Evolutionary conservation across 2,113 vertebrate genomes (phyloP).

Genomic region (Bos javanicus): DNA sequence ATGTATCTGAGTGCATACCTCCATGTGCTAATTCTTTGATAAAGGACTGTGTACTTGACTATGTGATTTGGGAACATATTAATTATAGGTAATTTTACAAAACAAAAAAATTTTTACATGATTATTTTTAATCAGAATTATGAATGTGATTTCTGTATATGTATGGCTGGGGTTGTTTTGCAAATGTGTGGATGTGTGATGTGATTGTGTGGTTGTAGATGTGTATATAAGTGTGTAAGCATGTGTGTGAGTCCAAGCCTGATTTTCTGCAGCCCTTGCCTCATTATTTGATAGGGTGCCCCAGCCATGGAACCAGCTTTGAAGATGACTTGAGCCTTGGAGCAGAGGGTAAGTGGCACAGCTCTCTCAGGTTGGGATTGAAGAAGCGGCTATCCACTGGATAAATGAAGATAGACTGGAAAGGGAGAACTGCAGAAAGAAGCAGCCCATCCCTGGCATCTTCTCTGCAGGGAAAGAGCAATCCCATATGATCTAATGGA

Average conservation of each 20-base stretch:
- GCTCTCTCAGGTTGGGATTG: background rate
- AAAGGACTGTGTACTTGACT: background rate
- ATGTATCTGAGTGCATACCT: background rate
- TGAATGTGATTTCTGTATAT: background rate
- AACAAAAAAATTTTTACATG: background rate
- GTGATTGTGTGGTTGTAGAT: background rate
- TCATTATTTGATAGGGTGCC: slow-evolving; percentile 69
- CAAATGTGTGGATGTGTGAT: background rate
- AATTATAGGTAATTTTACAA: background rate
- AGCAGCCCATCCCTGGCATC: background rate
- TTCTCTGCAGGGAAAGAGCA: background rate
- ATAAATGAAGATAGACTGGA: background rate
- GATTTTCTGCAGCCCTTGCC: background rate
- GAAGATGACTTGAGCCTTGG: slow-evolving; percentile 89
- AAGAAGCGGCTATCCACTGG: background rate
- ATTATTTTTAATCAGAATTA: background rate
- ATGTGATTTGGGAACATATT: background rate
- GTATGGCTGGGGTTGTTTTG: background rate
- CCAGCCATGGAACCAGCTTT: slow-evolving; percentile 77
- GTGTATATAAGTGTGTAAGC: background rate
- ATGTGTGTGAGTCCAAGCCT: background rate
- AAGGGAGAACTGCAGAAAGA: background rate
- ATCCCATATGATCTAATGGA: background rate
- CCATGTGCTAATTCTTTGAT: background rate
- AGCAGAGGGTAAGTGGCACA: slow-evolving; percentile 86